Conservation (phyloP, 2,113 vertebrate species). For the Myotis lucifugus region DNA sequence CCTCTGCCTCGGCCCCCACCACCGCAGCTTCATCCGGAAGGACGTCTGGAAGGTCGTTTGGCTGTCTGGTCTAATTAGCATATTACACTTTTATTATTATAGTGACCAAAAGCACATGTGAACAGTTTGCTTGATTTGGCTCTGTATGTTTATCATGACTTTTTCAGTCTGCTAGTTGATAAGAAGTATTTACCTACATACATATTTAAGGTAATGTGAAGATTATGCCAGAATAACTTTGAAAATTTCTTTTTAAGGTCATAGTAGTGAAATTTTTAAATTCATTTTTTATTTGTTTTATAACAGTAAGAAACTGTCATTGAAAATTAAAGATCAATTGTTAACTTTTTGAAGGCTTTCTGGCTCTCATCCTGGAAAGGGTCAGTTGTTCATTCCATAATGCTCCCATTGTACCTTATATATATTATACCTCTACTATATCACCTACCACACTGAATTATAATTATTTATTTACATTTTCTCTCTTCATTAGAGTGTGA, state of each 20-base stretch:
- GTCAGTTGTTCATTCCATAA: background rate
- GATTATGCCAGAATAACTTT: background rate
- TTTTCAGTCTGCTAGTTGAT: background rate
- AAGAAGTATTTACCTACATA: background rate
- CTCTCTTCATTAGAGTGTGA: background rate
- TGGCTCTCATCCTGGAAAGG: background rate
- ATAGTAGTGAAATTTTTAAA: background rate
- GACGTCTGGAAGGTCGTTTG: too few relatives aligned
- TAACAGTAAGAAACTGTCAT: background rate
- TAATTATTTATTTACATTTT: background rate
- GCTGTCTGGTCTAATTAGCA: too few relatives aligned
- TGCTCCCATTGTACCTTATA: background rate
- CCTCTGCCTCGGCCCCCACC: too few relatives aligned
- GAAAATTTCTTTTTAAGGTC: background rate
- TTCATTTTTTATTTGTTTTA: background rate
- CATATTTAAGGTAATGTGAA: background rate
- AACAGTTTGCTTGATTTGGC: background rate
- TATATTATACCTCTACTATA: background rate
- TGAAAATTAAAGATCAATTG: background rate
- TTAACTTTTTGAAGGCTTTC: constrained; percentile 7
- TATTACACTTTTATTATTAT: too few relatives aligned
- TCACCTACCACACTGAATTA: background rate
- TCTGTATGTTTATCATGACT: background rate
- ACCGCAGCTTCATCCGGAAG: too few relatives aligned
- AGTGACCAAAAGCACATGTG: background rate